A percentile compares a stretch with the other conserved stretches of the same genome.
Evolutionary conservation across 2,888 invertebrate species (phyloP).

Genomic region (Lithophane ornitopus): DNA sequence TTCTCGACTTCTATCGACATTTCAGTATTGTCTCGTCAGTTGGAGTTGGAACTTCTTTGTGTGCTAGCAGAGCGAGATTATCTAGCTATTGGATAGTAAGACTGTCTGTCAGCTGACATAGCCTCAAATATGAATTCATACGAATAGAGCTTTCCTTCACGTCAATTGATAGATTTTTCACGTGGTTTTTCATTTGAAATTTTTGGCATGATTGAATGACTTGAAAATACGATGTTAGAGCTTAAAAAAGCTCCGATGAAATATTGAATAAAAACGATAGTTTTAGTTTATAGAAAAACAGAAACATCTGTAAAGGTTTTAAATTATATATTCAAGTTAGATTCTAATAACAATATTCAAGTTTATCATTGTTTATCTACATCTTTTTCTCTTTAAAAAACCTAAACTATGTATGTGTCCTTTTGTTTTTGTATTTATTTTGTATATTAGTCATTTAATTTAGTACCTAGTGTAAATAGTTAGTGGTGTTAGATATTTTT

Average conservation of each 20-base stretch:
- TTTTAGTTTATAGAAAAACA: background rate
- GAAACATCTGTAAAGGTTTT: background rate
- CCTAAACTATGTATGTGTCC: background rate
- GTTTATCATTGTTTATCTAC: background rate
- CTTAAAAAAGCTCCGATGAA: background rate
- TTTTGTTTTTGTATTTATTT: background rate
- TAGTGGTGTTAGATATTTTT: background rate
- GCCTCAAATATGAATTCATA: constrained; percentile 36
- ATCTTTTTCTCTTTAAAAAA: background rate
- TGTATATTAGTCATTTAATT: background rate
- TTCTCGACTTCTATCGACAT: constrained; percentile 18
- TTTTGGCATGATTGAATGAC: background rate
- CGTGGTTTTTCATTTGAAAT: background rate
- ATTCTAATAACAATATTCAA: background rate
- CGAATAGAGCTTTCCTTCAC: background rate
- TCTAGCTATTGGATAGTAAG: constrained; percentile 33
- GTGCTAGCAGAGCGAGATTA: constrained; percentile 20
- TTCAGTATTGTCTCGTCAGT: constrained; percentile 11
- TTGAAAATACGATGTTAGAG: background rate
- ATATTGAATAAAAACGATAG: background rate
- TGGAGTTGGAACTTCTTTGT: constrained; percentile 27
- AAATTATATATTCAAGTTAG: too few species aligned
- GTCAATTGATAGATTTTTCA: background rate
- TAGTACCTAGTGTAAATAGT: background rate
- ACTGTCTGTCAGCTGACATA: constrained; percentile 45